Evolutionary conservation across 53 echinoderm and acorn worm genomes (phyloP).

Genomic region (Henricia sp.): DNA sequence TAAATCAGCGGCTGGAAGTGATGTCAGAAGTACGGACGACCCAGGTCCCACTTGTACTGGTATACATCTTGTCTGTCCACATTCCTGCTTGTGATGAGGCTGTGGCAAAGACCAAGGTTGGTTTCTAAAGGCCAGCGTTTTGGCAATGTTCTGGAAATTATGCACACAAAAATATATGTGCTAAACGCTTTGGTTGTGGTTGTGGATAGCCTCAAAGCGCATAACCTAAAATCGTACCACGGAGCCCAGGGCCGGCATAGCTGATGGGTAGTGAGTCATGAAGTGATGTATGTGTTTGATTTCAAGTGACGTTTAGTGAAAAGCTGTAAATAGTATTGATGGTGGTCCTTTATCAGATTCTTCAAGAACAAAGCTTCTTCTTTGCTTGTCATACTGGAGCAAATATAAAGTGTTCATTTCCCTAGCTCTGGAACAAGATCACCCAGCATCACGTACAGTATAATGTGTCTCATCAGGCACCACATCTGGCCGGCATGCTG

Average conservation of each 20-base stretch:
- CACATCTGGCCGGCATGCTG: conserved; percentile 74
- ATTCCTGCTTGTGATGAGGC: no score
- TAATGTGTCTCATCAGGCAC: conserved; percentile 52
- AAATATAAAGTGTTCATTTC: conserved; percentile 59
- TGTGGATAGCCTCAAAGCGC: no score
- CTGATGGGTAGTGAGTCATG: conserved; percentile 58
- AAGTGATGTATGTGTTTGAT: conserved; percentile 68
- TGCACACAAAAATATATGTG: conserved; percentile 66
- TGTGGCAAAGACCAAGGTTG: no score
- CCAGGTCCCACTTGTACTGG: no score
- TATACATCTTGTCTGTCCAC: no score
- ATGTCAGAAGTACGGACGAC: no score
- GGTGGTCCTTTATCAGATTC: conserved; percentile 59
- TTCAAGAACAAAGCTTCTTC: conserved; percentile 58
- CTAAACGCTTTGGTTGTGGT: conserved; percentile 54
- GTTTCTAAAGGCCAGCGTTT: no score
- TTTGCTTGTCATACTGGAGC: conserved; percentile 28
- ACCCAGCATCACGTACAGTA: conserved; percentile 61
- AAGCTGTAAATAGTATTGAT: conserved; percentile 21
- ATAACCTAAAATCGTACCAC: conserved; percentile 51
- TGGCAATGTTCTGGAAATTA: conserved; percentile 62
- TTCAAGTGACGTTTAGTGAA: conserved; percentile 27
- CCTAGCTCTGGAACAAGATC: conserved; percentile 61
- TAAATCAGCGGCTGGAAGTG: no score
- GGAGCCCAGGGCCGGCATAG: conserved; percentile 35